These are phyloP conservation scores for Geophilus truncorum DNA, from an alignment of 2,888 invertebrate genomes.

Conservation along the genomic window DNA sequence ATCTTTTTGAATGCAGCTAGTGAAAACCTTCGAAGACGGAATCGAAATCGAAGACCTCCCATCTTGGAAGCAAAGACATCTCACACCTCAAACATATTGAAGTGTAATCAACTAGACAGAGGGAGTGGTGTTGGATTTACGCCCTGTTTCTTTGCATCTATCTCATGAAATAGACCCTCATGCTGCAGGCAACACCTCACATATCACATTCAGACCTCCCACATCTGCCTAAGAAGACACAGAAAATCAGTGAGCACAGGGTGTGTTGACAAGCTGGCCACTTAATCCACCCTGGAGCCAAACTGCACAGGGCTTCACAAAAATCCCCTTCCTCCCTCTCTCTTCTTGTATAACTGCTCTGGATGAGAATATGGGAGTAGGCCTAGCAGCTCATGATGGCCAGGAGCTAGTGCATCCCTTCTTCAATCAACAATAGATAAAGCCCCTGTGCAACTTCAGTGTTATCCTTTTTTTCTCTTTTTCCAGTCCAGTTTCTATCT, in stretches of 20 bases:
- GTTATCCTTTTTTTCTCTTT: conserved; percentile 1
- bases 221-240: conserved; percentile 5
- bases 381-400: background rate
- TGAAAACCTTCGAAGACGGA: no score
- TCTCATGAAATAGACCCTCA: background rate
- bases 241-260: background rate
- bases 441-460: background rate
- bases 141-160: conserved; percentile 1
- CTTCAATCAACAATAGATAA: conserved; percentile 5
- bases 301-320: background rate
- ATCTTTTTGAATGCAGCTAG: no score
- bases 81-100: conserved; percentile 10
- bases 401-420: background rate
- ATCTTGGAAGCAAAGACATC: background rate
- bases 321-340: background rate
- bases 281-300: background rate
- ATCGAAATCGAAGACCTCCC: no score
- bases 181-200: background rate
- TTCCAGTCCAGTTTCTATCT: background rate
- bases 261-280: background rate
- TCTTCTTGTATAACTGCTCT: background rate
- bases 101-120: background rate
- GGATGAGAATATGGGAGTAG: background rate
- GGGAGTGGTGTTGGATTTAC: conserved; percentile 4
- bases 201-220: conserved; percentile 10